Evolutionary conservation across 2,888 invertebrate species (phyloP), one percentile per base, ranked within the genome.

Genomic region (Nomada ferruginata): DNA sequence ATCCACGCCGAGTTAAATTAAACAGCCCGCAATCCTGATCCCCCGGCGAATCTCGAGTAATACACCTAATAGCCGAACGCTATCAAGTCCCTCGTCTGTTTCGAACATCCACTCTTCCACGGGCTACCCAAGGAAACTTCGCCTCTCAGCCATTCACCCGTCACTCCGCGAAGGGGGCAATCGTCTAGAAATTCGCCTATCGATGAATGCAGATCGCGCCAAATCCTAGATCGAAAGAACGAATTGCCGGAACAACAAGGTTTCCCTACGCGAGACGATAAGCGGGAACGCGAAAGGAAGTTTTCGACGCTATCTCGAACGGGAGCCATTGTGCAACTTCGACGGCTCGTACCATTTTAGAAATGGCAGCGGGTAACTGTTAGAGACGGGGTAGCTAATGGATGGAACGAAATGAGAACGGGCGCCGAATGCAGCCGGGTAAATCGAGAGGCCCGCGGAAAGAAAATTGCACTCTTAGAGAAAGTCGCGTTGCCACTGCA

Each of bases 371-470:
- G 15, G 36, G 20, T 5, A 3, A 29, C 20, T 11, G 66, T 42
- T 52, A 50, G 52, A 50, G 29, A 26, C 55, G 60, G 61, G 65
- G 69, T 50, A 59, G 82, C 69, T 83, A 83, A 83, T 82, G 83
- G 83, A 83, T 69, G 64, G 75, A 82, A 82, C 83, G 73, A 64
- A 82, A 82, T 75, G 83, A 79, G 65, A 70, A 68, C 59, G 72
- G 61, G 72, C 59, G 55, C 26, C 55, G 69, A 60, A 73, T 65
- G 44, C 44, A 26, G 26, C 36, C 63, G 10, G 71, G 74, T 59
- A 78, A 68, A 82, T 83, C 82, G 75, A 69, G 75, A 71, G 60
- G 55, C 26, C n/a, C 18, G 47, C 26, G 44, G 64, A 52, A 79
- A 83, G 76, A 63, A 76, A 66, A 74, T 73, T 52, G 44, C 55